Evolutionary conservation across 2,113 vertebrate genomes (phyloP).

Genomic region (Rynchops niger): DNA sequence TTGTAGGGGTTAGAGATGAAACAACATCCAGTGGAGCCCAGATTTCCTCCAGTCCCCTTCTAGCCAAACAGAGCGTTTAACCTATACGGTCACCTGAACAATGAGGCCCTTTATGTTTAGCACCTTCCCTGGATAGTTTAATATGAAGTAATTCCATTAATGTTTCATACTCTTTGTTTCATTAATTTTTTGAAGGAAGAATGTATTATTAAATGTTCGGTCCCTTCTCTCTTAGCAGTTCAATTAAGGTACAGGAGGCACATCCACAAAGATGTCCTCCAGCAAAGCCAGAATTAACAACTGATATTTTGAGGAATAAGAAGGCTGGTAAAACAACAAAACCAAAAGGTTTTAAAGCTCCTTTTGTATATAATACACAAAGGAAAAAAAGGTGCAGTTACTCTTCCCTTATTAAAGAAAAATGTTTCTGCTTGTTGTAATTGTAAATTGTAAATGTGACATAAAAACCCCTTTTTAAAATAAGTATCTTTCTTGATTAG

Average conservation of each 20-base stretch:
- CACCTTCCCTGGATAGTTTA: constrained; percentile 13
- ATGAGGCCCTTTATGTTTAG: neutral
- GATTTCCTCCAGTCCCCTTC: neutral
- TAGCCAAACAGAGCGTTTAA: neutral
- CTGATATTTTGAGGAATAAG: neutral
- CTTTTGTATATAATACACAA: neutral
- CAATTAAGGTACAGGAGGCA: constrained; percentile 28
- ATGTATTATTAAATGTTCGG: constrained; percentile 55
- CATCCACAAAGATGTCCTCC: neutral
- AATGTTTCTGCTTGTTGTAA: neutral
- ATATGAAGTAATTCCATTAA: constrained; percentile 43
- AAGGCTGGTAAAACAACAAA: neutral
- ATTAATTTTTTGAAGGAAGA: constrained; percentile 49
- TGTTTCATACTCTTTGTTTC: constrained; percentile 52
- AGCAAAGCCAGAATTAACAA: neutral
- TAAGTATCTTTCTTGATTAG: neutral
- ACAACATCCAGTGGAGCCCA: neutral
- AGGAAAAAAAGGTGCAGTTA: neutral
- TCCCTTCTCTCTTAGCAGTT: constrained; percentile 34
- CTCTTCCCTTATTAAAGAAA: neutral
- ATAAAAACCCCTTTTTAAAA: neutral
- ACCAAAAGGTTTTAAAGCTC: neutral
- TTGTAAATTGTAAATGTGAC: neutral
- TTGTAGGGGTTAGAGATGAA: neutral
- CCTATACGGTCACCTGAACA: neutral